phyloP scores from a whole-genome alignment of 2,888 invertebrate species.

The Mesorhabditis sp. region DNA sequence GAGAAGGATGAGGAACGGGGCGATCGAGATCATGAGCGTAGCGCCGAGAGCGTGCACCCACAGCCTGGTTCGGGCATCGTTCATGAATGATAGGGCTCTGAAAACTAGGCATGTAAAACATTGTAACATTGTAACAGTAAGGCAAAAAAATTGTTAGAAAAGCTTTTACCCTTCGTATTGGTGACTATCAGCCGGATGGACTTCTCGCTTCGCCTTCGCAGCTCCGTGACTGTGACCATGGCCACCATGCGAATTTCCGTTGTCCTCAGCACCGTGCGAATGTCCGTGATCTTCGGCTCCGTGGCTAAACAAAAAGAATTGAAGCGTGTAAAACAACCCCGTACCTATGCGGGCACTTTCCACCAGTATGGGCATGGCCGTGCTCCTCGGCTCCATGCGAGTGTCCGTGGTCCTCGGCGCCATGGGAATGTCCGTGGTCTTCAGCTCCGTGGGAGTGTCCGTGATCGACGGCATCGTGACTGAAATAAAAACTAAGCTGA shows the following conservation, averaged over 20 bases:
- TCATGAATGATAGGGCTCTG: constrained; percentile 47
- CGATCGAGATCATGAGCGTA: constrained; percentile 87
- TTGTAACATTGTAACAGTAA: background rate
- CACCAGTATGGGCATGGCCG: constrained; percentile 30
- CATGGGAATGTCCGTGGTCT: constrained; percentile 14
- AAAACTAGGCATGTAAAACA: constrained; percentile 13
- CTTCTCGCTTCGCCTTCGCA: constrained; percentile 8
- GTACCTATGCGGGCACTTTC: constrained; percentile 17
- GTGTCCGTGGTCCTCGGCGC: constrained; percentile 25
- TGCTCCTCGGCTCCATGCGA: constrained; percentile 31
- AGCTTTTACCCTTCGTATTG: constrained; percentile 10
- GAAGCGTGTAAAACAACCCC: constrained; percentile 7
- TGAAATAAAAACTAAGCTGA: background rate
- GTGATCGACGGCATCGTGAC: constrained; percentile 29
- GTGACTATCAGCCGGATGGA: background rate
- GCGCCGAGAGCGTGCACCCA: constrained; percentile 64
- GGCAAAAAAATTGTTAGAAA: background rate
- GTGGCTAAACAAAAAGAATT: constrained; percentile 10
- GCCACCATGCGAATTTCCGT: constrained; percentile 31
- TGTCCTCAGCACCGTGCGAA: constrained; percentile 18
- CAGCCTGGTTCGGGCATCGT: constrained; percentile 47
- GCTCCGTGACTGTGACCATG: constrained; percentile 21
- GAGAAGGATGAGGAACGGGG: constrained; percentile 86
- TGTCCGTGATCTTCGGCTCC: constrained; percentile 5
- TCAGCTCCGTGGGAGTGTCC: constrained; percentile 23